Conservation (phyloP, 2,888 invertebrate genomes). For the Druceiella hillmani region DNA sequence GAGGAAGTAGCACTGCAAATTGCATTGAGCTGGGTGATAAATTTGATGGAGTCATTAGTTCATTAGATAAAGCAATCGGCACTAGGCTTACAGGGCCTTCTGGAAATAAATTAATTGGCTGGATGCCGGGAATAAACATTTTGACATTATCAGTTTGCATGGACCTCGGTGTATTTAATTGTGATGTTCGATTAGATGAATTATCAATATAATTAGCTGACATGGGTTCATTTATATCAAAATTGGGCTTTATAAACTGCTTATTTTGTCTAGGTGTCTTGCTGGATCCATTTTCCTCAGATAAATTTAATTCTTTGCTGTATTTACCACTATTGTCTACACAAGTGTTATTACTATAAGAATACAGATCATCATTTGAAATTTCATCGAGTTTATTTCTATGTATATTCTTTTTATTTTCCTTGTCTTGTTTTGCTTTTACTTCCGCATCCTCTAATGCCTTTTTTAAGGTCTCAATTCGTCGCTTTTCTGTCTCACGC, state of each 20-base stretch:
- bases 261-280: not conserved
- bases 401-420: too few relatives aligned
- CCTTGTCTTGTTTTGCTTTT: constrained; percentile 64
- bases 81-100: constrained; percentile 45
- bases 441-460: constrained; percentile 75
- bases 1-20: constrained; percentile 56
- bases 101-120: constrained; percentile 35
- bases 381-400: too few relatives aligned
- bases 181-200: constrained; percentile 41
- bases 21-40: constrained; percentile 47
- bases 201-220: not conserved
- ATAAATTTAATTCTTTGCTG: not conserved
- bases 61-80: constrained; percentile 42
- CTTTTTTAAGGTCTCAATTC: constrained; percentile 69
- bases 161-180: constrained; percentile 44
- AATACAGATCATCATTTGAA: too few relatives aligned
- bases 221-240: constrained; percentile 14
- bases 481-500: constrained; percentile 64
- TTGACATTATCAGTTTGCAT: constrained; percentile 39
- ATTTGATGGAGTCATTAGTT: constrained; percentile 35
- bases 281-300: not conserved
- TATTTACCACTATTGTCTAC: not conserved
- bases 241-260: constrained; percentile 14
- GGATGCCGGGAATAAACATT: constrained; percentile 43
- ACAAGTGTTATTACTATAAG: not conserved